Evolutionary conservation across 2,797 vertebrate genomes (phyloP).

Genomic region (Fratercula arctica): DNA sequence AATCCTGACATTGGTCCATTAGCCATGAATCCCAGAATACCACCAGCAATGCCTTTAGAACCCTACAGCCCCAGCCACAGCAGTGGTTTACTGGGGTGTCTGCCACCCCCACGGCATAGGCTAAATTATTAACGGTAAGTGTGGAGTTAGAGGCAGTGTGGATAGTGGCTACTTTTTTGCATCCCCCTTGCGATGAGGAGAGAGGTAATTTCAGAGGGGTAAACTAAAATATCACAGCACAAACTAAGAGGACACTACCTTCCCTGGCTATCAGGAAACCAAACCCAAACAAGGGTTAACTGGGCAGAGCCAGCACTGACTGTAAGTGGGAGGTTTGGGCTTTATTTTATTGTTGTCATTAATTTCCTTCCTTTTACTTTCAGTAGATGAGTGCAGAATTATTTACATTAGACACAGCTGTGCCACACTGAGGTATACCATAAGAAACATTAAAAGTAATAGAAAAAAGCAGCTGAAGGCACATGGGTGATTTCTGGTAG

Average conservation of each 20-base stretch:
- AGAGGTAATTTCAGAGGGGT: background rate
- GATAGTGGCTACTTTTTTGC: background rate
- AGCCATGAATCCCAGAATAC: background rate
- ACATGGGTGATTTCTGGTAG: background rate
- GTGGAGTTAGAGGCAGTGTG: background rate
- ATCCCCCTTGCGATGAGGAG: background rate
- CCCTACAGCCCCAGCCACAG: background rate
- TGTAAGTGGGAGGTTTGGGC: constrained; percentile 7
- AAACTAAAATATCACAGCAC: background rate
- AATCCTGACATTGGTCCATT: background rate
- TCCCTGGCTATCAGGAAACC: background rate
- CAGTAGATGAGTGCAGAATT: constrained; percentile 7
- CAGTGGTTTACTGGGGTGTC: background rate
- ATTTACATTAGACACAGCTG: constrained; percentile 20
- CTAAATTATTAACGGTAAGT: background rate
- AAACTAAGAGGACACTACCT: background rate
- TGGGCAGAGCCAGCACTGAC: background rate
- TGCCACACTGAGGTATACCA: background rate
- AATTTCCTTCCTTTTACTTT: constrained; percentile 62
- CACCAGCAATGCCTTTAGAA: background rate
- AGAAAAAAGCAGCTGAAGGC: background rate
- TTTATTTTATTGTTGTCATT: constrained; percentile 51
- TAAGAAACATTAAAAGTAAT: background rate
- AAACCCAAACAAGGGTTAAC: constrained; percentile 46
- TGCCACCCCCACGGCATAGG: background rate